These are phyloP conservation scores for Drosophila bifasciata DNA, from an alignment of 1,140 invertebrate species.

Conservation along the genomic window DNA sequence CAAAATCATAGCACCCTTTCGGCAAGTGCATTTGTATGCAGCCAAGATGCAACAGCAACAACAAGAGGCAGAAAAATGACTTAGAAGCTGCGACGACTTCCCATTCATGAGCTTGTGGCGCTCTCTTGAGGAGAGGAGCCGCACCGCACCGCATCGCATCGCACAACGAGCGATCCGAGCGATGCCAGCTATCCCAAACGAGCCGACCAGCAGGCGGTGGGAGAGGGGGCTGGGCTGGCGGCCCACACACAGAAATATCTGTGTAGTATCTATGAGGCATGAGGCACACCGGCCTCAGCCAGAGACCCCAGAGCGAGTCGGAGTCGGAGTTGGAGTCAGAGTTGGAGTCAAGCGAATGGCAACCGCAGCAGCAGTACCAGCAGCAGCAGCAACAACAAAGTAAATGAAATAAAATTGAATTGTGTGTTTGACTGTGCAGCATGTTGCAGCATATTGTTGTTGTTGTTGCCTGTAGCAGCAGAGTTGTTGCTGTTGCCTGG, in stretches of 20 bases:
- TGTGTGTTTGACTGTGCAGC: conserved; percentile 73
- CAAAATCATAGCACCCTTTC: too few species aligned
- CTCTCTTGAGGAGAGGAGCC: conserved; percentile 62
- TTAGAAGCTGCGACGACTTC: conserved; percentile 74
- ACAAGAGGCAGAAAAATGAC: conserved; percentile 64
- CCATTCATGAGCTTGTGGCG: conserved; percentile 78
- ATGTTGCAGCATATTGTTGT: conserved; percentile 45
- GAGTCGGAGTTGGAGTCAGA: conserved; percentile 20
- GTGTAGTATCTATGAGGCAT: conserved; percentile 40
- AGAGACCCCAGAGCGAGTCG: conserved; percentile 44
- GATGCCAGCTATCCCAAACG: conserved; percentile 45
- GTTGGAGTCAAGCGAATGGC: conserved; percentile 54
- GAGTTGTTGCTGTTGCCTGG: conserved; percentile 32
- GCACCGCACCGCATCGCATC: conserved; percentile 24
- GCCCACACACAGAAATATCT: conserved; percentile 74
- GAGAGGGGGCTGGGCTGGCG: conserved; percentile 27
- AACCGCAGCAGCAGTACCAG: conserved; percentile 52
- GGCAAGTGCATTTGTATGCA: too few species aligned
- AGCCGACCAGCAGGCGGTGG: conserved; percentile 19
- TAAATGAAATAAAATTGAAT: conserved; percentile 82
- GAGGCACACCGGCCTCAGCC: conserved; percentile 14
- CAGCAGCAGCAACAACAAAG: conserved; percentile 56
- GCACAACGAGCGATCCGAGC: conserved; percentile 54
- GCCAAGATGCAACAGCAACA: conserved; percentile 14
- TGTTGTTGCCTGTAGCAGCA: too few species aligned